Evolutionary conservation across 1,140 invertebrate genomes (phyloP), one percentile per base, ranked within the genome.

Genomic region (Conopomorpha cramerella): DNA sequence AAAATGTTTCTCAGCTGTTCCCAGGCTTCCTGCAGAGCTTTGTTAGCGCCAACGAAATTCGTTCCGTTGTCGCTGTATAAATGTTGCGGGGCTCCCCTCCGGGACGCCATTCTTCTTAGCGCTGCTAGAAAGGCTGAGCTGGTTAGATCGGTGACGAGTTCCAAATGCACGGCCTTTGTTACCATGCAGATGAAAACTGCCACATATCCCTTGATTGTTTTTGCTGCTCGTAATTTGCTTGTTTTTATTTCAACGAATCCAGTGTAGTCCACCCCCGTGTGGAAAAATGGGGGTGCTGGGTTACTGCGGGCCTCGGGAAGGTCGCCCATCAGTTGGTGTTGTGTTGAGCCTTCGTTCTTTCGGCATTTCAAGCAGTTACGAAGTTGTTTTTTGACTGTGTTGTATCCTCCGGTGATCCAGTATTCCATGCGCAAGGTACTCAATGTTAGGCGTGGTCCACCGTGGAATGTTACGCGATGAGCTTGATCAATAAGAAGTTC

Each of bases 111-210:
- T 16, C 73, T 26, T 14, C 52, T 41, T 1, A 80, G 31, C n/a
- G 59, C 50, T 25, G 54, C 48, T 8, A 78, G 27, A 43, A 73
- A 76, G 8, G 49, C 45, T 12, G 65, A 47, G 7, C 63, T 70
- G 14, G 46, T 41, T 6, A 78, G 28, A 13, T 49, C 57, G 8
- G 54, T 51, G 0, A 58, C 62, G 0, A 70, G 16, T 36, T 80
- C 74, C 3, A 80, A 16, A 39, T 81, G 77, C 2, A 80, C 50
- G 0, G 72, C 76, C 36, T 73, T 55, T 1, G 56, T 64, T 38
- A 30, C 51, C 44, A 46, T 43, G 32, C 67, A 77, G 0, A 66
- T 68, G 25, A 72, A 72, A 6, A 81, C 4, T 1, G 45, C 57
- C 3, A 70, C 44, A 36, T 57, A 76, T 1, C 55, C 45, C 23